Conservation (phyloP, 2,797 vertebrate genomes). For the Intellagama lesueurii region DNA sequence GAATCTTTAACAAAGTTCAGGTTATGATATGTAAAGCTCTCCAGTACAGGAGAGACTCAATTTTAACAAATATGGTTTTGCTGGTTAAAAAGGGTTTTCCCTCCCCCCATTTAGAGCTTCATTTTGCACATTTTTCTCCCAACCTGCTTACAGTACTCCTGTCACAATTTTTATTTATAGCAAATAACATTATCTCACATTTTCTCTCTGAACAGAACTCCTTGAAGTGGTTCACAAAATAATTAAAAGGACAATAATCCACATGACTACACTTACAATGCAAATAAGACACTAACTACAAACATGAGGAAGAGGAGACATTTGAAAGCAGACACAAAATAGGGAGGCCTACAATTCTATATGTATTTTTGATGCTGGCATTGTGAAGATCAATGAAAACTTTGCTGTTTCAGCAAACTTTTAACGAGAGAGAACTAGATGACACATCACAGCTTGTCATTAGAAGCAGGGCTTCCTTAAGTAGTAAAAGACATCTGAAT, state of each 20-base stretch:
- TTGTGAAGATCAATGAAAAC: no score
- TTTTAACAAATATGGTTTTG: constrained; percentile 35
- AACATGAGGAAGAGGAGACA: neutral
- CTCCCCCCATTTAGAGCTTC: neutral
- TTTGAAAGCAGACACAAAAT: neutral
- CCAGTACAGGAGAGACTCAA: neutral
- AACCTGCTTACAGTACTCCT: neutral
- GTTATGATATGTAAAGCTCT: constrained; percentile 36
- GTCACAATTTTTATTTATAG: neutral
- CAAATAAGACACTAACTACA: neutral
- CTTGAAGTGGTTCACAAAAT: neutral
- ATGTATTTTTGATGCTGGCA: neutral
- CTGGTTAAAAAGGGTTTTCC: neutral
- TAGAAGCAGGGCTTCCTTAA: no score
- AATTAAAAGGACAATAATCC: neutral
- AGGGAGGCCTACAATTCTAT: neutral
- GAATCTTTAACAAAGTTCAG: constrained; percentile 58
- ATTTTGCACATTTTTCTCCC: neutral
- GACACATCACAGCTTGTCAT: no score
- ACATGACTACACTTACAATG: neutral
- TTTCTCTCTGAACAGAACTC: neutral
- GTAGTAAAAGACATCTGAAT: no score
- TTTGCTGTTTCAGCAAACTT: no score
- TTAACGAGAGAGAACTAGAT: no score
- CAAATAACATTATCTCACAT: neutral